Conservation (phyloP, 2,888 invertebrate genomes). For the Amblyjoppa proteus region DNA sequence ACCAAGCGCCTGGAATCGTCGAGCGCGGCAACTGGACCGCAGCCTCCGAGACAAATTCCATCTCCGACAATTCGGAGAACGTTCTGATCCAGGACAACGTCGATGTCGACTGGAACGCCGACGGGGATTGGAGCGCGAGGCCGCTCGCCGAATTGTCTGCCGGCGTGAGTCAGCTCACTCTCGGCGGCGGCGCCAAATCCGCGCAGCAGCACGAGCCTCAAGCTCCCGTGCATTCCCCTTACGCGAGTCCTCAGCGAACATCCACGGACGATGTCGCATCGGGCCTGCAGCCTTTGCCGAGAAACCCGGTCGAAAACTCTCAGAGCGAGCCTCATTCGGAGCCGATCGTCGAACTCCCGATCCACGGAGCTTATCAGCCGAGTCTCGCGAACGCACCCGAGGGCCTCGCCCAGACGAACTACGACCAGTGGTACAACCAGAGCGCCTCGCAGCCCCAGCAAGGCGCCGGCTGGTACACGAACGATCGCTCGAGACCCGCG, state of each 20-base stretch:
- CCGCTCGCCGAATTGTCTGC: constrained; percentile 63
- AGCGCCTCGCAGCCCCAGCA: constrained; percentile 71
- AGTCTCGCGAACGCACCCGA: constrained; percentile 59
- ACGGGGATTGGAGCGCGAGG: constrained; percentile 73
- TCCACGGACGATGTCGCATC: constrained; percentile 11
- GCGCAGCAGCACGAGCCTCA: constrained; percentile 1
- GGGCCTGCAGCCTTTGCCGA: not conserved
- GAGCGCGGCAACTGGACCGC: constrained; percentile 54
- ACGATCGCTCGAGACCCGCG: constrained; percentile 71
- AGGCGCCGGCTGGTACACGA: constrained; percentile 72
- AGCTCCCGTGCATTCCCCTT: not conserved
- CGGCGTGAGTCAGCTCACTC: constrained; percentile 77
- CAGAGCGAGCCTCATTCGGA: constrained; percentile 38
- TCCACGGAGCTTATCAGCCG: constrained; percentile 47
- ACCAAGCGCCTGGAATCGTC: constrained; percentile 48
- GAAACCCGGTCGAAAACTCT: constrained; percentile 39
- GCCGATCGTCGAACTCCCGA: constrained; percentile 5
- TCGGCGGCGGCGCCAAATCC: constrained; percentile 70
- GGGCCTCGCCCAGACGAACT: constrained; percentile 73
- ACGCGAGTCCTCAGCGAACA: constrained; percentile 12
- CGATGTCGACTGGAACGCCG: constrained; percentile 74
- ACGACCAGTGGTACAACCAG: constrained; percentile 83
- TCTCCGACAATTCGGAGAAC: constrained; percentile 69
- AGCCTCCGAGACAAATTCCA: constrained; percentile 51
- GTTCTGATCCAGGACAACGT: constrained; percentile 69